These are phyloP conservation scores for Pinctada fucata DNA, from an alignment of 2,888 invertebrate species.

Conservation along the genomic window DNA sequence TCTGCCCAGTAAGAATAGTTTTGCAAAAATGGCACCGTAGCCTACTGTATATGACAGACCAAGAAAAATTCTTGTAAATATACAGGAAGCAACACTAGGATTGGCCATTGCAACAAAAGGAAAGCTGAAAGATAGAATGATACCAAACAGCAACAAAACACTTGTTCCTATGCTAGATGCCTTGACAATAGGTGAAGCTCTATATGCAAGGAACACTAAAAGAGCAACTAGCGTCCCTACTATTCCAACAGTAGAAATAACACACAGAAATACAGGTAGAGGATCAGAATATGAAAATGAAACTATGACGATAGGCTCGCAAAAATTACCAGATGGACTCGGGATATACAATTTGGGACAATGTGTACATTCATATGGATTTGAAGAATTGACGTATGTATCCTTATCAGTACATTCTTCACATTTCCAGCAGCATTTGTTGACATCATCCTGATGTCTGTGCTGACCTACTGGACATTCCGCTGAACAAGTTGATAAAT, in stretches of 20 bases:
- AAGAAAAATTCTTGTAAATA: conserved; percentile 79
- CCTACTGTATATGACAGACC: conserved; percentile 80
- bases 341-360: conserved; percentile 76
- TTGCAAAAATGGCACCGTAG: conserved; percentile 80
- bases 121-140: conserved; percentile 79
- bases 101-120: conserved; percentile 80
- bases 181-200: conserved; percentile 80
- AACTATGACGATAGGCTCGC: conserved; percentile 77
- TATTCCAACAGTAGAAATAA: conserved; percentile 77
- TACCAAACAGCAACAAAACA: conserved; percentile 78
- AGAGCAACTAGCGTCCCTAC: conserved; percentile 78
- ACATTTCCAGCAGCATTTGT: conserved; percentile 81
- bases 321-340: conserved; percentile 73
- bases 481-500: conserved; percentile 34
- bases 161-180: conserved; percentile 80
- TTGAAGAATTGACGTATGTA: conserved; percentile 47
- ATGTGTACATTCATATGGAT: conserved; percentile 77
- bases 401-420: conserved; percentile 78
- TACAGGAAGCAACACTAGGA: conserved; percentile 78
- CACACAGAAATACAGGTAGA: conserved; percentile 76
- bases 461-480: conserved; percentile 72
- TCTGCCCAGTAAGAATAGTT: conserved; percentile 80
- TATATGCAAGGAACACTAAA: conserved; percentile 79
- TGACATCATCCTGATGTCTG: conserved; percentile 54
- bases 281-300: conserved; percentile 78